phyloP scores from a whole-genome alignment of 2,888 invertebrate species.

The Creontiades dilutus region DNA sequence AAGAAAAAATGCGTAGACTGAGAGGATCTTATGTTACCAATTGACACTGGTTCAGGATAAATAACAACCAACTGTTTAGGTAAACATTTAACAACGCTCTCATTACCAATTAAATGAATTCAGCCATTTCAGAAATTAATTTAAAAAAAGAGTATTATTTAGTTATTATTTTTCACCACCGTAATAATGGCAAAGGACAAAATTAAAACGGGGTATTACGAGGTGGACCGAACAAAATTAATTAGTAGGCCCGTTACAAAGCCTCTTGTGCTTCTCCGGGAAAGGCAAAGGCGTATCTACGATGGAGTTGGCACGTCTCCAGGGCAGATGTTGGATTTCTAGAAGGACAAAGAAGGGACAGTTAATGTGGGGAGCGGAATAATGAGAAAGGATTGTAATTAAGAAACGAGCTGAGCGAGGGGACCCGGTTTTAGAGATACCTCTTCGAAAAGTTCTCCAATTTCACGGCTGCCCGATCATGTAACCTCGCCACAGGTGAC shows the following conservation, averaged over 20 bases:
- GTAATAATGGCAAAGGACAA: background rate
- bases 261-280: background rate
- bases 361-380: background rate
- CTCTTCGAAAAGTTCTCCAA: conserved; percentile 12
- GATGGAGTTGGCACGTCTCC: conserved; percentile 28
- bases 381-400: conserved; percentile 32
- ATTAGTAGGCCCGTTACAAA: conserved; percentile 36
- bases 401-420: conserved; percentile 8
- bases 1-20: too few relatives aligned
- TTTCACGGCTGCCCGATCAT: conserved; percentile 13
- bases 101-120: too few relatives aligned
- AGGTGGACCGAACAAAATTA: conserved; percentile 14
- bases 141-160: background rate
- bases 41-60: too few relatives aligned
- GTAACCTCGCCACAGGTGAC: conserved; percentile 18
- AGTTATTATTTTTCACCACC: background rate
- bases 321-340: background rate
- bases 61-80: too few relatives aligned
- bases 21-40: too few relatives aligned
- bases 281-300: background rate
- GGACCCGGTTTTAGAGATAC: conserved; percentile 21
- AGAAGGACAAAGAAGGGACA: background rate
- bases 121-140: background rate
- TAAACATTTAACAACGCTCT: too few relatives aligned
- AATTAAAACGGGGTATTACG: conserved; percentile 14